Base-by-base conservation (phyloP, 37 sponge, comb jelly and placozoan genomes). In the Eunapius fragilis region DNA sequence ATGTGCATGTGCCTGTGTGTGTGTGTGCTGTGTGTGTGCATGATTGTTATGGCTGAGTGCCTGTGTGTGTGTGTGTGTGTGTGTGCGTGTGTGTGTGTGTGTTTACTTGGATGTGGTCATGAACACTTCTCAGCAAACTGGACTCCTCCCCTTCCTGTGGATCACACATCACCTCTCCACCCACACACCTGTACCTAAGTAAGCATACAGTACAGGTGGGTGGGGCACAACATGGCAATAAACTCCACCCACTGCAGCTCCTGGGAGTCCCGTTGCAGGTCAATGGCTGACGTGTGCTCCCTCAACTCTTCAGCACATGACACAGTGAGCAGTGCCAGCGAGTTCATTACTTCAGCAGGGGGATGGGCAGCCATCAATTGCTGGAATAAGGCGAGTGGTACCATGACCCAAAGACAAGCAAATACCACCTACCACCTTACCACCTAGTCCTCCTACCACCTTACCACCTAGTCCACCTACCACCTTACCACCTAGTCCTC, bases 51-150 rank as follows among this genome's bases (percentile, higher is more conserved):
- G 47, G 4, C 7, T 45, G 47, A 4, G 22, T 58, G 58, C 58
- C 0, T 58, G 58, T 58, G 58, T 58, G 58, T 4, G 58, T 11
- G 17, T 58, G 58, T 17, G 22, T 58, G 22, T 11, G 17, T 58
- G 58, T 17, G 22, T 58, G 58, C 22, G 58, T 58, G 58, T 58
- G 58, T 58, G 58, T 19, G 14, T 58, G 58, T 58, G 58, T 58
- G 58, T 0, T 0, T 35, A 81, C 87, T 78, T 78, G 25, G 25
- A 88, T 77, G 19, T 88, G 88, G 22, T 88, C 88, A 35, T 88
- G 71, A 49, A 88, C 88, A 19, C 82, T 69, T 9, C 71, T 77
- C 1, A 88, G 78, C 9, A 88, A 38, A 77, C 36, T 70, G 23
- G 71, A 36, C 81, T 32, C 23, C 30, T 75, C 32, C 41, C 25